Conservation (phyloP, 2,888 invertebrate species). For the Mythimna vitellina region DNA sequence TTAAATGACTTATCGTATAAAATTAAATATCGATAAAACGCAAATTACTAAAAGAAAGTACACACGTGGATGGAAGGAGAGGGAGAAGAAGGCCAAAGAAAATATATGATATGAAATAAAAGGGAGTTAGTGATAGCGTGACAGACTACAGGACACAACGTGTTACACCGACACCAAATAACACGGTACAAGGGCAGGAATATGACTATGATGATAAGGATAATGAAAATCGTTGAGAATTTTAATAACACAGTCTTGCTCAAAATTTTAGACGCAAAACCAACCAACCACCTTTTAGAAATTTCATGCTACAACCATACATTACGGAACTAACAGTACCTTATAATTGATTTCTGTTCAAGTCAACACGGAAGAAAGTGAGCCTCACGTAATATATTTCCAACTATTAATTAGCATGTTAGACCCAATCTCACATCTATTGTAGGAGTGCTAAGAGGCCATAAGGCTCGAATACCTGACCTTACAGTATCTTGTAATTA, state of each 20-base stretch:
- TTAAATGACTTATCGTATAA: too few species aligned
- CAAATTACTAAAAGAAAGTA: too few species aligned
- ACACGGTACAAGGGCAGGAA: too few species aligned
- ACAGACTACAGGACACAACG: too few species aligned
- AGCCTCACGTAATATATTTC: conserved; percentile 37
- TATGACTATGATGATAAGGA: too few species aligned
- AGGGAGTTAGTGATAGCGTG: too few species aligned
- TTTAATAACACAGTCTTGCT: neutral
- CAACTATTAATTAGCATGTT: conserved; percentile 62
- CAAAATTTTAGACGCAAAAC: neutral
- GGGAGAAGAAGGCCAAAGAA: too few species aligned
- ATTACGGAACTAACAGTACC: conserved; percentile 34
- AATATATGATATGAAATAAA: too few species aligned
- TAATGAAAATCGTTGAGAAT: neutral
- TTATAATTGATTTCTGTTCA: conserved; percentile 47
- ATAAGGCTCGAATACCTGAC: conserved; percentile 62
- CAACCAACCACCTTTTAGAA: neutral
- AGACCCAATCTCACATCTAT: conserved; percentile 62
- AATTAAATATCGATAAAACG: too few species aligned
- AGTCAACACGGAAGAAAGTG: conserved; percentile 42
- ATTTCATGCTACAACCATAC: conserved; percentile 21
- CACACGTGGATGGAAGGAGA: too few species aligned
- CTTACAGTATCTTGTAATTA: conserved; percentile 76
- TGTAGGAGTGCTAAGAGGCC: conserved; percentile 64
- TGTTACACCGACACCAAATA: too few species aligned